These are phyloP conservation scores for Masticophis lateralis DNA, from an alignment of 2,797 vertebrate species.

Conservation along the genomic window DNA sequence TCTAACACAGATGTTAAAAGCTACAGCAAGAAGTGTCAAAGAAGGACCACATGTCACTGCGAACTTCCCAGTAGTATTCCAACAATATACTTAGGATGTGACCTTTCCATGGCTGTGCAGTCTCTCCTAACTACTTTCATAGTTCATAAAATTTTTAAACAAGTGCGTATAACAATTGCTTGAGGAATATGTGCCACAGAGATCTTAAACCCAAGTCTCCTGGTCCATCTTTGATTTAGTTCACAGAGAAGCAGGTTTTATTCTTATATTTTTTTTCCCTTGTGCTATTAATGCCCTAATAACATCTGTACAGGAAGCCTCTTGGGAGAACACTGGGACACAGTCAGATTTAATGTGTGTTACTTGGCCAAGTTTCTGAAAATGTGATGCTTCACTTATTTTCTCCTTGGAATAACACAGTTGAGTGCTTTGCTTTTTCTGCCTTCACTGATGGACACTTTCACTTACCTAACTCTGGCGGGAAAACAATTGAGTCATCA, in stretches of 20 bases:
- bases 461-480: slow-evolving; percentile 60
- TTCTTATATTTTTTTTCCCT: not conserved
- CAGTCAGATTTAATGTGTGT: slow-evolving; percentile 63
- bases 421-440: slow-evolving; percentile 46
- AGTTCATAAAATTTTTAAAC: slow-evolving; percentile 71
- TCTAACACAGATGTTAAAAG: slow-evolving; percentile 49
- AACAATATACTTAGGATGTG: slow-evolving; percentile 66
- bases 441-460: slow-evolving; percentile 62
- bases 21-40: slow-evolving; percentile 38
- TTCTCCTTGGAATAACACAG: slow-evolving; percentile 72
- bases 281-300: slow-evolving; percentile 67
- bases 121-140: slow-evolving; percentile 69
- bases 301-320: slow-evolving; percentile 73
- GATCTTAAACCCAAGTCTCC: slow-evolving; percentile 66
- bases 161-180: slow-evolving; percentile 74
- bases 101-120: slow-evolving; percentile 67
- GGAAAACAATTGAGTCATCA: slow-evolving; percentile 69
- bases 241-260: slow-evolving; percentile 58
- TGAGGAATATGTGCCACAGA: slow-evolving; percentile 68
- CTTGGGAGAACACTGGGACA: slow-evolving; percentile 62
- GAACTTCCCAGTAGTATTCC: slow-evolving; percentile 58
- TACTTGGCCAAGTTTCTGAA: slow-evolving; percentile 68
- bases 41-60: slow-evolving; percentile 26
- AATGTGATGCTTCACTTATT: slow-evolving; percentile 73
- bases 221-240: slow-evolving; percentile 65